Evolutionary conservation across 2,113 vertebrate species (phyloP), one percentile per base, ranked within the genome.

Genomic region (Dermatemys mawii): DNA sequence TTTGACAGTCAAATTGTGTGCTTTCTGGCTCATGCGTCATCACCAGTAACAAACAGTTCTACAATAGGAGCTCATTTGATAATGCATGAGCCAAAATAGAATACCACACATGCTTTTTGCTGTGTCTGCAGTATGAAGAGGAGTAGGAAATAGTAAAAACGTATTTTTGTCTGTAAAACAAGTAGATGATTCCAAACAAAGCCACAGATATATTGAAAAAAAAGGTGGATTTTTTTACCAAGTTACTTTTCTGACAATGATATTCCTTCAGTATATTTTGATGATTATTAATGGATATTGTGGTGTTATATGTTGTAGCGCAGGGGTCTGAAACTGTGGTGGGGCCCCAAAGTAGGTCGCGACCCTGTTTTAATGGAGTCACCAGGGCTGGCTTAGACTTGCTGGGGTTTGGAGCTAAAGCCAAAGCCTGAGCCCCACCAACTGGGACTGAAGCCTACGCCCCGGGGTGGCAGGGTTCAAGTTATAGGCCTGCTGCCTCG

Each of bases 41-140:
- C 1, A 2, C 84, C 90, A 90, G 78, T 90, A 95, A 93, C 89
- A 95, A 93, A 93, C 35, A 94, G 82, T 73, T 93, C 88, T 75
- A 89, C 91, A 96, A 94, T 90, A 96, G 90, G 95, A 96, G 94
- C 90, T 89, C 63, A 78, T 55, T 96, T 96, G 91, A 89, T 93
- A 95, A 80, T 94, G 84, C 79, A 81, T 79, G 86, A 97, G 93
- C 91, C 95, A 97, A 96, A 95, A 96, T 3, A 96, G 83, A 93
- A 91, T 44, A 93, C 80, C 87, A 84, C 84, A 94, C 60, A 38
- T 63, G 84, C 63, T 92, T 53, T 38, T 86, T 85, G 50, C 63
- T 93, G 90, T 89, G 57, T 92, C 89, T 89, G 55, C 19, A 0
- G 46, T 78, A 84, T 81, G 79, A 85, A 94, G 90, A 83, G 75